phyloP scores from a whole-genome alignment of 2,113 vertebrate genomes.

The Pseudopipra pipra region DNA sequence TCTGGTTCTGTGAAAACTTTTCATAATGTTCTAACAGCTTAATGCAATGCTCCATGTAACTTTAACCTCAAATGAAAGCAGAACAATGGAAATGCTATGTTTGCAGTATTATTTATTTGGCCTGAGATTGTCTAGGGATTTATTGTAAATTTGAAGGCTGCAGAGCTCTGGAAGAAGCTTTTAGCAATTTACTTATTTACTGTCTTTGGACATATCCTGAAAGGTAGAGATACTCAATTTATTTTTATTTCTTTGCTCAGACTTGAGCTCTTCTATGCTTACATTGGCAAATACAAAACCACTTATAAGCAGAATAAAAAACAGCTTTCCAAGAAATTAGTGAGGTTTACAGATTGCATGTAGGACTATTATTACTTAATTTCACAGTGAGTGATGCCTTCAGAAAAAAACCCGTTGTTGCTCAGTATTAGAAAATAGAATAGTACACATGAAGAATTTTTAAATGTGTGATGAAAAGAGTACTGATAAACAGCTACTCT shows the following conservation, averaged over 20 bases:
- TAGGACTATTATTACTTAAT: neutral
- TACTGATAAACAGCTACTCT: neutral
- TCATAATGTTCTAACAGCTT: neutral
- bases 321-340: slow-evolving; percentile 4
- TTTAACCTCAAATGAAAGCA: neutral
- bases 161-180: neutral
- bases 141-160: neutral
- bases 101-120: slow-evolving; percentile 8
- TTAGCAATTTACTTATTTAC: slow-evolving; percentile 21
- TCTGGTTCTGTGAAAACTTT: neutral
- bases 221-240: neutral
- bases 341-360: neutral
- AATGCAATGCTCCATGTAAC: neutral
- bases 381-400: neutral
- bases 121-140: neutral
- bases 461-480: neutral
- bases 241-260: neutral
- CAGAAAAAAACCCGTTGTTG: neutral
- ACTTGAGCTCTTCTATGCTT: neutral
- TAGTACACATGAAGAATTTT: neutral
- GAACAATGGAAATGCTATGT: neutral
- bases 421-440: neutral
- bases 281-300: neutral
- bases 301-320: slow-evolving; percentile 1
- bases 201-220: neutral